These are phyloP conservation scores for Brachymystax lenok DNA, from an alignment of 2,797 vertebrate genomes.

Conservation along the genomic window DNA sequence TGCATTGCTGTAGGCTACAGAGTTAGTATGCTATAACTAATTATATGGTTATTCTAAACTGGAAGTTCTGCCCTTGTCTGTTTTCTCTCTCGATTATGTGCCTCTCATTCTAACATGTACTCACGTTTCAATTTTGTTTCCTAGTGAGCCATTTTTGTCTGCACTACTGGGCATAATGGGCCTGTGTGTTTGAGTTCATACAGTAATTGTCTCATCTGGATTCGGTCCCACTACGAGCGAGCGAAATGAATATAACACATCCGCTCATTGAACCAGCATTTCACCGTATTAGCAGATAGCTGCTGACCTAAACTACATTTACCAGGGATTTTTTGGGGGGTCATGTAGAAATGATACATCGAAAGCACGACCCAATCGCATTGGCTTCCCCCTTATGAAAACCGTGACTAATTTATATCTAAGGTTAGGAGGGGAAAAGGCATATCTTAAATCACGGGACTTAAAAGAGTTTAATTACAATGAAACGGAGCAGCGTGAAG, in stretches of 20 bases:
- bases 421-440: background rate
- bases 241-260: background rate
- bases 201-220: background rate
- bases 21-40: constrained; percentile 38
- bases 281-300: background rate
- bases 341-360: too few relatives aligned
- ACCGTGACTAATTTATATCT: background rate
- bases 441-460: background rate
- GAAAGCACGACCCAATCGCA: background rate
- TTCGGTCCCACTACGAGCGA: background rate
- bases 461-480: background rate
- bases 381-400: background rate
- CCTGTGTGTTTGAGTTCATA: background rate
- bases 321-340: too few relatives aligned
- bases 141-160: background rate
- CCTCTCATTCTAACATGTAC: background rate
- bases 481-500: background rate
- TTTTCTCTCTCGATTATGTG: background rate
- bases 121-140: background rate
- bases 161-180: background rate
- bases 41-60: constrained; percentile 24
- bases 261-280: background rate
- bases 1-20: constrained; percentile 27
- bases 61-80: constrained; percentile 7
- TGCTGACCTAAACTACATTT: too few relatives aligned